A percentile compares a stretch with the other conserved stretches of the same genome.
These are phyloP conservation scores for Cotesia congregata DNA, from an alignment of 2,888 invertebrate genomes.

Conservation along the genomic window DNA sequence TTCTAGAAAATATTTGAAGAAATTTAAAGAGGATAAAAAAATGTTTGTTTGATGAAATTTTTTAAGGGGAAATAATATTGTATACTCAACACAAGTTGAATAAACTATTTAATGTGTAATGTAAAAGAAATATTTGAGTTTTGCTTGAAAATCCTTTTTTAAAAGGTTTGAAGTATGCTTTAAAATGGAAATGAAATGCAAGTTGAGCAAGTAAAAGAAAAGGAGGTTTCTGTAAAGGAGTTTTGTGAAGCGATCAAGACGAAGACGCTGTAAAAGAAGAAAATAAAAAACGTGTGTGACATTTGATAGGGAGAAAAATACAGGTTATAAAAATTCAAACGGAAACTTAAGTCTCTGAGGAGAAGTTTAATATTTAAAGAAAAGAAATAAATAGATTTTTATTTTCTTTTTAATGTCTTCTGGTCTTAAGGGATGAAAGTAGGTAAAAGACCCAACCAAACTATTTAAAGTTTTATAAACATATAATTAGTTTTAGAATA, in stretches of 20 bases:
- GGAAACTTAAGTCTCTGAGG: not conserved
- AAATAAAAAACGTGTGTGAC: conserved; percentile 7
- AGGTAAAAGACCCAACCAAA: not conserved
- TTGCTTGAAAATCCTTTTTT: not conserved
- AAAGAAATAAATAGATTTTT: not conserved
- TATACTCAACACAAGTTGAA: not conserved
- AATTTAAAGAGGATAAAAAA: not conserved
- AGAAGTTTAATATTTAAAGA: not conserved
- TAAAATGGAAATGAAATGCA: conserved; percentile 7
- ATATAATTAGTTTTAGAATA: not conserved
- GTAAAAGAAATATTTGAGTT: not conserved
- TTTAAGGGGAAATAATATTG: not conserved
- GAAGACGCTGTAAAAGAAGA: not conserved
- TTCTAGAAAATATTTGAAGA: no score
- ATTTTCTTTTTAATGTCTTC: not conserved
- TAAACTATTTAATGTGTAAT: not conserved
- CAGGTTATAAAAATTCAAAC: conserved; percentile 5
- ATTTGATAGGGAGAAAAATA: conserved; percentile 16
- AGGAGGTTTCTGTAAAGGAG: not conserved
- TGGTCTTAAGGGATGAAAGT: not conserved
- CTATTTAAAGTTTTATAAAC: not conserved
- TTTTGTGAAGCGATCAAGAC: conserved; percentile 8
- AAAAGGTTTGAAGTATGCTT: not conserved
- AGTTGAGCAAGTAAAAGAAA: conserved; percentile 3
- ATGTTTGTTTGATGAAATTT: not conserved